Base-by-base conservation (phyloP, 2,888 invertebrate genomes). In the Globia sparganii region DNA sequence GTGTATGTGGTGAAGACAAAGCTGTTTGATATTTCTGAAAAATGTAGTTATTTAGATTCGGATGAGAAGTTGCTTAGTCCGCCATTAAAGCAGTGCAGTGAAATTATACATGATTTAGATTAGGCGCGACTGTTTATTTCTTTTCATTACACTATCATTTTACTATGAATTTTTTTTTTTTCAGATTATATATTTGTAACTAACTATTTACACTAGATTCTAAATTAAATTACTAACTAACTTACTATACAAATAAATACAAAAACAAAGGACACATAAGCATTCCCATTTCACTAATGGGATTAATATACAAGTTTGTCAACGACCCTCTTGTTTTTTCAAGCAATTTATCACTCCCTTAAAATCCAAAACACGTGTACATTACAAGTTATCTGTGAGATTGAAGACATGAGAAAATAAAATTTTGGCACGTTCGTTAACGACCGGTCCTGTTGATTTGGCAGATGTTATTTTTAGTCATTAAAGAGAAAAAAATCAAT, bases 391-490 rank as follows among this genome's bases (percentile, higher is more conserved):
- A 86, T 86, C 84, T 82, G 84, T 85, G 77, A 86, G 81, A 86
- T 86, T 86, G 83, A 87, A 88, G 86, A 75, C 83, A 89, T 85
- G 89, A 89, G 75, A 83, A 89, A 90, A 89, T 84, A 88, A 88
- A 86, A 70, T 84, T 89, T 95, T 95, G 93, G 94, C 95, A 95
- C 94, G 93, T 93, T 91, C 94, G 93, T 92, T 95, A 96, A 95
- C 94, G 94, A 95, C 93, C 91, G 88, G 87, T 90, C 90, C 90
- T 92, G 93, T 93, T 90, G 91, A 91, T 93, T 93, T 93, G 94
- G 95, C 96, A 96, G 96, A 96, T 96, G 96, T 94, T 95, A 92
- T 93, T 95, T 94, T 94, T 93, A 93, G 93, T 96, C 95, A 94
- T 96, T 96, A 96, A 91, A 91, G 90, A 87, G 90, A 93, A 95